phyloP scores from a whole-genome alignment of 2,797 vertebrate species.

The Sitta carolinensis region DNA sequence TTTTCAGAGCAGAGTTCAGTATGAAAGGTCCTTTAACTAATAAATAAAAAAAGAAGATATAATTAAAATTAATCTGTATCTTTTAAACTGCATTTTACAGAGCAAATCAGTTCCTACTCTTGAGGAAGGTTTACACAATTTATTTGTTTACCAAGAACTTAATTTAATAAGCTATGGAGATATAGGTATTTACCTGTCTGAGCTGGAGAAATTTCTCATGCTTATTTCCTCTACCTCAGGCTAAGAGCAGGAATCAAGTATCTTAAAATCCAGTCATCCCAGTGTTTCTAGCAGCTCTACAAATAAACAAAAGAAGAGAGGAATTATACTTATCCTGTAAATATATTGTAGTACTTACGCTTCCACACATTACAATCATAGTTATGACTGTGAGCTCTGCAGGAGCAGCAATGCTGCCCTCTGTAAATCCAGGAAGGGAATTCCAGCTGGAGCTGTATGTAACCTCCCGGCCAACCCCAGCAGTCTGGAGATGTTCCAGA shows the following conservation, averaged over 20 bases:
- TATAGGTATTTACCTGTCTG: not conserved
- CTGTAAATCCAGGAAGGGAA: not conserved
- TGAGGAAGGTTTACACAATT: not conserved
- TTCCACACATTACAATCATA: not conserved
- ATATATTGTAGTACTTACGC: not conserved
- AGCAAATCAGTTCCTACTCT: not conserved
- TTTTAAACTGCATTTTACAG: not conserved
- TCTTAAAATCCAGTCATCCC: not conserved
- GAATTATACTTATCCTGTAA: not conserved
- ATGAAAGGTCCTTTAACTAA: slow-evolving; percentile 23
- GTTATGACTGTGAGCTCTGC: not conserved
- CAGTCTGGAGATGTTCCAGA: not conserved
- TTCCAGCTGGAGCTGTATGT: not conserved
- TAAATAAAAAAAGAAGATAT: slow-evolving; percentile 43
- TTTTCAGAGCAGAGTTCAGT: not conserved
- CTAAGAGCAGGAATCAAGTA: not conserved
- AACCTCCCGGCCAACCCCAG: not conserved
- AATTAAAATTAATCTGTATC: not conserved
- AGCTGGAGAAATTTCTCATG: not conserved
- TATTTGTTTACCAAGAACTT: not conserved
- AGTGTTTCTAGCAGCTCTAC: not conserved
- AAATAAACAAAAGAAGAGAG: not conserved
- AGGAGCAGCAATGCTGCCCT: not conserved
- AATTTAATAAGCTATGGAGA: not conserved
- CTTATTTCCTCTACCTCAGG: not conserved